Conservation (phyloP, 2,113 vertebrate genomes). For the Centrocercus urophasianus region DNA sequence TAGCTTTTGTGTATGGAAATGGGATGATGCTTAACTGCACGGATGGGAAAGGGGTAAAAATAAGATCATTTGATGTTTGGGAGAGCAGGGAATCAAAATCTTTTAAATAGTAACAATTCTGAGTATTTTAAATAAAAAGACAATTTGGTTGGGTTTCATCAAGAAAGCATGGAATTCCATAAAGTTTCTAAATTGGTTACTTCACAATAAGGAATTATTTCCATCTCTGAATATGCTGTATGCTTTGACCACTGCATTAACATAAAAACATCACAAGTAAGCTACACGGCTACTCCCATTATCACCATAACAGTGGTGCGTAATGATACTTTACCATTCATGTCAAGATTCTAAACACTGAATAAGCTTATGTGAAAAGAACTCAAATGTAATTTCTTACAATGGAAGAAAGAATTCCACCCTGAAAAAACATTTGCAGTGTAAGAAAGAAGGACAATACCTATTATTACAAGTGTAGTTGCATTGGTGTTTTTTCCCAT, state of each 20-base stretch:
- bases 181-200: not conserved
- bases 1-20: not conserved
- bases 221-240: not conserved
- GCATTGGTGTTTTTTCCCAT: not conserved
- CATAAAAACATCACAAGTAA: not conserved
- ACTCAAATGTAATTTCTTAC: not conserved
- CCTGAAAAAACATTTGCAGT: not conserved
- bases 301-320: not conserved
- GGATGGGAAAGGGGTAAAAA: not conserved
- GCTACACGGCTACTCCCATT: not conserved
- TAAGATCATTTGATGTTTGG: not conserved
- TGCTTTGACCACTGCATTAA: not conserved
- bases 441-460: not conserved
- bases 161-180: not conserved
- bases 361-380: not conserved
- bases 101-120: not conserved
- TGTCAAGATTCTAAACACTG: slow-evolving; percentile 10
- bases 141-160: not conserved
- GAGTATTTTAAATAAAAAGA: not conserved
- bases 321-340: not conserved
- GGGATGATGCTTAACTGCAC: not conserved
- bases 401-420: not conserved
- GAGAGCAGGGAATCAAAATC: not conserved
- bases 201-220: not conserved
- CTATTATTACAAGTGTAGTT: slow-evolving; percentile 11